Percentiles rank a stretch among this genome's conserved stretches.
Evolutionary conservation across 2,113 vertebrate genomes (phyloP).

Genomic region (Myrmecobius fasciatus): DNA sequence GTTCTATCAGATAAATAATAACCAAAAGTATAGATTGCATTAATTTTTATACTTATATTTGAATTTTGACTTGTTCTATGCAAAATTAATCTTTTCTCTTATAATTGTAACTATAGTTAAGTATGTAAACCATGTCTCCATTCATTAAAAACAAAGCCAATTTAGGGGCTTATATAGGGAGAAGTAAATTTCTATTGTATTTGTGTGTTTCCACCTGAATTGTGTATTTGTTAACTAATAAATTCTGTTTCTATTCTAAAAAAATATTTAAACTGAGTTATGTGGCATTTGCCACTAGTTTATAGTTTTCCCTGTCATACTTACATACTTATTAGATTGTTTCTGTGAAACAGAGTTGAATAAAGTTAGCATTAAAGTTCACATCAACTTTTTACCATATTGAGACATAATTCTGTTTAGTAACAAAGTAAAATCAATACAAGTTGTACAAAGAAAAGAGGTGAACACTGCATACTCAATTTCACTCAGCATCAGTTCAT

Average conservation of each 20-base stretch:
- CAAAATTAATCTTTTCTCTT: neutral
- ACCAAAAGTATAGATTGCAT: neutral
- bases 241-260: neutral
- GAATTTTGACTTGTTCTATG: constrained; percentile 26
- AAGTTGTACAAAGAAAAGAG: neutral
- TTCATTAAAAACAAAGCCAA: neutral
- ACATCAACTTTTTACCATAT: neutral
- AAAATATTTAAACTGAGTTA: neutral
- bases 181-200: neutral
- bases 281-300: neutral
- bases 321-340: neutral
- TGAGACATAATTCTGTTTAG: neutral
- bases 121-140: neutral
- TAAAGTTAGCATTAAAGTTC: neutral
- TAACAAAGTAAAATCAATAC: neutral
- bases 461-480: neutral
- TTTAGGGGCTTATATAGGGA: neutral
- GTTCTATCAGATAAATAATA: constrained; percentile 12
- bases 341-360: neutral
- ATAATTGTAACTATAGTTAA: neutral
- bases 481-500: no score
- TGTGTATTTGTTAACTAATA: neutral
- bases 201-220: neutral
- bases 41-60: constrained; percentile 27
- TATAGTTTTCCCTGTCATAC: neutral